Conservation (phyloP, 2,888 invertebrate species). For the Abrostola tripartita region DNA sequence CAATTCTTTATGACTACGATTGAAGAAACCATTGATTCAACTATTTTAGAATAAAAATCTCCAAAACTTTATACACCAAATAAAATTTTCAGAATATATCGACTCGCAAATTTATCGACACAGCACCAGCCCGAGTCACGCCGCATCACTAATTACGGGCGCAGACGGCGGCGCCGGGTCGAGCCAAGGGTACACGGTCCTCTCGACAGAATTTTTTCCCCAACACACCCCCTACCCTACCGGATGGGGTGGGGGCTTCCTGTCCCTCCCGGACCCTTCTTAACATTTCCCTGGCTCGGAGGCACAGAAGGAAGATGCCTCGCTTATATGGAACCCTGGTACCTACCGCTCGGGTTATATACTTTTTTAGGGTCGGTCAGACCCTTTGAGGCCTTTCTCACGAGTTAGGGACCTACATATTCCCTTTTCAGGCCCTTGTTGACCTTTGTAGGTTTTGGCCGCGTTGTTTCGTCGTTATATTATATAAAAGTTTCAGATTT, state of each 20-base stretch:
- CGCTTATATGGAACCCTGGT: conserved; percentile 83
- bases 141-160: conserved; percentile 86
- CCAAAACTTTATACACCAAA: too few species aligned
- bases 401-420: conserved; percentile 83
- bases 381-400: conserved; percentile 81
- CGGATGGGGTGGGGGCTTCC: conserved; percentile 77
- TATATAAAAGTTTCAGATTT: conserved; percentile 74
- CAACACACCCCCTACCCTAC: conserved; percentile 75
- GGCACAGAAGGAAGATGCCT: conserved; percentile 85
- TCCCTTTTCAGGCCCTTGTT: conserved; percentile 79
- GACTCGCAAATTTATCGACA: conserved; percentile 69
- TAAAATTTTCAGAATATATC: conserved; percentile 31
- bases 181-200: conserved; percentile 84
- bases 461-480: conserved; percentile 73
- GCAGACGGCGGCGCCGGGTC: conserved; percentile 84
- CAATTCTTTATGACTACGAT: too few species aligned
- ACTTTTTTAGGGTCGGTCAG: conserved; percentile 86
- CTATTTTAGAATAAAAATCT: too few species aligned
- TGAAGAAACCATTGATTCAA: too few species aligned
- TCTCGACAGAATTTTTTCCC: conserved; percentile 85
- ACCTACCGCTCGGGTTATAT: conserved; percentile 82
- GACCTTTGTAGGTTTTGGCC: conserved; percentile 80
- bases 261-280: conserved; percentile 85
- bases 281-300: conserved; percentile 86
- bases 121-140: conserved; percentile 65